Percentiles rank a stretch among this genome's conserved stretches.
Evolutionary conservation across 2,888 invertebrate genomes (phyloP).

Genomic region (Bimastos eiseni): DNA sequence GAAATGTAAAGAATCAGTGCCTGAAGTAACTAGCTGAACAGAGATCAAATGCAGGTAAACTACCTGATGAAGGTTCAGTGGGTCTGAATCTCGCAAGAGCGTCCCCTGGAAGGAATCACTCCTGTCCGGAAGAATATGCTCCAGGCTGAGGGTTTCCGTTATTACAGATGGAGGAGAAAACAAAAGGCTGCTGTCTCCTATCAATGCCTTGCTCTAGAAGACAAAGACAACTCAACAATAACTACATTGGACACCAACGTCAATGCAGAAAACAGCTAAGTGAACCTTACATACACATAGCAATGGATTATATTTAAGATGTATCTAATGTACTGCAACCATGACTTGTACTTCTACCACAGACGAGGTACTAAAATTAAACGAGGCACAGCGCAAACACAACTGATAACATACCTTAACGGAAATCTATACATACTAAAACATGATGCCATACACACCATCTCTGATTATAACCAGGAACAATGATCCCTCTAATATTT

Average conservation of each 20-base stretch:
- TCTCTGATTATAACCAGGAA: not conserved
- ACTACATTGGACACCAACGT: not conserved
- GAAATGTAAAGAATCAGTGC: no score
- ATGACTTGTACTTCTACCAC: not conserved
- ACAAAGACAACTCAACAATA: not conserved
- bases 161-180: constrained; percentile 23
- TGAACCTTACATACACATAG: not conserved
- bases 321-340: not conserved
- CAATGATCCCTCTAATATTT: no score
- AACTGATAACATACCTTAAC: not conserved
- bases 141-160: not conserved
- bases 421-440: not conserved
- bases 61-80: not conserved
- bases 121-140: not conserved
- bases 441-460: not conserved
- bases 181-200: constrained; percentile 26
- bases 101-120: not conserved
- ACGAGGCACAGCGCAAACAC: not conserved
- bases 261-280: not conserved
- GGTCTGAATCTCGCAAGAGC: not conserved
- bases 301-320: no score
- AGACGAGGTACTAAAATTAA: not conserved
- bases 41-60: not conserved
- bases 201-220: constrained; percentile 29
- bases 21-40: no score